Evolutionary conservation across 2,888 invertebrate species (phyloP).

Genomic region (Acanthosepion lycidas): DNA sequence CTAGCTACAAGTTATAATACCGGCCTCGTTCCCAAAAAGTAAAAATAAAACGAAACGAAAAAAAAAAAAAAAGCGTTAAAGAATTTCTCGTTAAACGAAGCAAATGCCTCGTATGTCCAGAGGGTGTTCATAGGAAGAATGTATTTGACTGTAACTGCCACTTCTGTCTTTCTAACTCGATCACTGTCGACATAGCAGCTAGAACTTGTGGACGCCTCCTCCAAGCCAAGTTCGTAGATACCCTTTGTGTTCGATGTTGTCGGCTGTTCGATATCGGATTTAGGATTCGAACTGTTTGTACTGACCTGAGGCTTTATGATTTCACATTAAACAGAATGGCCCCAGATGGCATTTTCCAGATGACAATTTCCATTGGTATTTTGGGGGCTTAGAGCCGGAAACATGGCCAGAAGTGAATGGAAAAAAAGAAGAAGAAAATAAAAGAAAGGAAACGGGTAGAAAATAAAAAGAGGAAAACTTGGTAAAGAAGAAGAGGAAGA

Average conservation of each 20-base stretch:
- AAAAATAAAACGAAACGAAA: not conserved
- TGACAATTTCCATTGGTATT: not conserved
- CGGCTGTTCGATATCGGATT: slow-evolving; percentile 33
- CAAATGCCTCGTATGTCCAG: not conserved
- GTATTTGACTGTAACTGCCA: not conserved
- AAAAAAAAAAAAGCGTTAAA: not conserved
- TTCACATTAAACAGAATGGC: slow-evolving; percentile 17
- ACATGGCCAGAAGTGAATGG: not conserved
- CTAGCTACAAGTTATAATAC: too few relatives aligned
- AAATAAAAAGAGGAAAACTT: not conserved
- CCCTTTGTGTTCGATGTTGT: not conserved
- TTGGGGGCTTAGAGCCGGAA: not conserved
- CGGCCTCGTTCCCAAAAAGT: not conserved
- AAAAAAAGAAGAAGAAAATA: not conserved
- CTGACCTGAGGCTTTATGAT: slow-evolving; percentile 14
- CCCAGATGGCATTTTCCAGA: slow-evolving; percentile 18
- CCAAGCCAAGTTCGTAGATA: slow-evolving; percentile 9
- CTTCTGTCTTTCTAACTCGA: not conserved
- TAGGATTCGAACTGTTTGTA: slow-evolving; percentile 33
- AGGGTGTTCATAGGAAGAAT: not conserved
- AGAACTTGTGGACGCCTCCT: slow-evolving; percentile 33
- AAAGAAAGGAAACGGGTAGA: not conserved
- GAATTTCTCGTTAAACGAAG: not conserved
- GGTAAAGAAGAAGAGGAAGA: not conserved
- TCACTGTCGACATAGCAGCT: slow-evolving; percentile 1